Conservation (phyloP, 2,888 invertebrate genomes). For the Drosophila suboccidentalis region DNA sequence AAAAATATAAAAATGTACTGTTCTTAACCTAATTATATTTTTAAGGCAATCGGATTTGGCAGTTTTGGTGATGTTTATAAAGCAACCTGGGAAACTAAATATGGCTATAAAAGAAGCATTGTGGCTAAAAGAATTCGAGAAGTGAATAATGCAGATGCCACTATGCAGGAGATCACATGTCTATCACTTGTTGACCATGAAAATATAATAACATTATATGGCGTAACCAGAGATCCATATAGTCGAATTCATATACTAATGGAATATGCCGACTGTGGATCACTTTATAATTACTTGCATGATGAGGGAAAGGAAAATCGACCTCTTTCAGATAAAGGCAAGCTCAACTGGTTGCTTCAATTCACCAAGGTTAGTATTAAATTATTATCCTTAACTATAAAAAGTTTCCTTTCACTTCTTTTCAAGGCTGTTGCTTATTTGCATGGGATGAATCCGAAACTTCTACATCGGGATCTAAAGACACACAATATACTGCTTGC, state of each 20-base stretch:
- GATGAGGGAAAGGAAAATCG: neutral
- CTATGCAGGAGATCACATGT: neutral
- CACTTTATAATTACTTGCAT: neutral
- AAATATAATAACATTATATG: constrained; percentile 1
- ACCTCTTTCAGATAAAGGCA: neutral
- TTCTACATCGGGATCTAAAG: constrained; percentile 7
- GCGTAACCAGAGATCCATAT: neutral
- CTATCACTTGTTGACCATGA: neutral
- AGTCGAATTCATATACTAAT: neutral
- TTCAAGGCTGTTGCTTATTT: constrained; percentile 6
- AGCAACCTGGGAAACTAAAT: neutral
- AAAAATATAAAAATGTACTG: too few relatives aligned
- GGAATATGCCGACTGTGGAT: constrained; percentile 8
- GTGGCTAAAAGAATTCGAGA: neutral
- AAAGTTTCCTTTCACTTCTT: neutral
- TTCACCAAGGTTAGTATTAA: neutral
- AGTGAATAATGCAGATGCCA: neutral
- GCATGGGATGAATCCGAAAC: neutral
- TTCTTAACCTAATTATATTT: neutral
- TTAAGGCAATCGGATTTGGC: constrained; percentile 1
- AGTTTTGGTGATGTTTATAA: constrained; percentile 1
- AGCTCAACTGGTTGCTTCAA: constrained; percentile 10
- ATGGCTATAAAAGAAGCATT: neutral
- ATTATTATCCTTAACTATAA: neutral
- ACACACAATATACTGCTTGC: constrained; percentile 1